Percentiles rank a stretch among this genome's conserved stretches.
These are phyloP conservation scores for Netelia melanura DNA, from an alignment of 2,888 invertebrate genomes.

Conservation along the genomic window DNA sequence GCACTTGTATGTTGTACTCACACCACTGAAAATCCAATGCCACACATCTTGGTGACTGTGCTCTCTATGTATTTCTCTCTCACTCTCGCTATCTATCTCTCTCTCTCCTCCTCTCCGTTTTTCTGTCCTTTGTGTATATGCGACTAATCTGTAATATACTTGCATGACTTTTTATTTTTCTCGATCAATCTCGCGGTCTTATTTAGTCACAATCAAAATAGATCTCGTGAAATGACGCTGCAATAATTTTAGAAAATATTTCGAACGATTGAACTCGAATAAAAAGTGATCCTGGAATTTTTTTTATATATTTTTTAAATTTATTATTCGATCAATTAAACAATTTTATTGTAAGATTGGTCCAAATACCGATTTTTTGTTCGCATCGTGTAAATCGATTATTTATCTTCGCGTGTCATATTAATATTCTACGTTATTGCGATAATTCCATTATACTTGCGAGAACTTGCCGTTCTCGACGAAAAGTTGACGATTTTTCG, in stretches of 20 bases:
- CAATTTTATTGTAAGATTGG: no score
- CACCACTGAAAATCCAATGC: constrained; percentile 59
- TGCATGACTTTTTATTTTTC: constrained; percentile 11
- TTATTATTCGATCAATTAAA: no score
- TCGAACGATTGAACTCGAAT: constrained; percentile 44
- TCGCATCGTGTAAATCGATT: no score
- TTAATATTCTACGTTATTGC: no score
- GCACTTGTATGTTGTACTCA: constrained; percentile 18
- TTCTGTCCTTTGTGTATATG: not conserved
- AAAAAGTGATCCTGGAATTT: constrained; percentile 47
- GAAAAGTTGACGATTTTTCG: constrained; percentile 7
- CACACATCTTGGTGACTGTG: constrained; percentile 30
- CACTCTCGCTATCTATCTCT: not conserved
- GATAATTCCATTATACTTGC: no score
- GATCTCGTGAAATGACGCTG: no score
- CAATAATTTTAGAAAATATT: no score
- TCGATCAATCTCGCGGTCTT: not conserved
- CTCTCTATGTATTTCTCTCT: constrained; percentile 9
- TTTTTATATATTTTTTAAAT: no score
- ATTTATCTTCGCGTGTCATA: no score
- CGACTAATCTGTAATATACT: not conserved
- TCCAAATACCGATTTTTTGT: no score
- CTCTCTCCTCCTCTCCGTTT: no score
- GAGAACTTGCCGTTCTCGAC: constrained; percentile 8
- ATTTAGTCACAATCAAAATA: no score